Evolutionary conservation across 1,140 invertebrate species (phyloP).

Genomic region (Bombus sylvicola): DNA sequence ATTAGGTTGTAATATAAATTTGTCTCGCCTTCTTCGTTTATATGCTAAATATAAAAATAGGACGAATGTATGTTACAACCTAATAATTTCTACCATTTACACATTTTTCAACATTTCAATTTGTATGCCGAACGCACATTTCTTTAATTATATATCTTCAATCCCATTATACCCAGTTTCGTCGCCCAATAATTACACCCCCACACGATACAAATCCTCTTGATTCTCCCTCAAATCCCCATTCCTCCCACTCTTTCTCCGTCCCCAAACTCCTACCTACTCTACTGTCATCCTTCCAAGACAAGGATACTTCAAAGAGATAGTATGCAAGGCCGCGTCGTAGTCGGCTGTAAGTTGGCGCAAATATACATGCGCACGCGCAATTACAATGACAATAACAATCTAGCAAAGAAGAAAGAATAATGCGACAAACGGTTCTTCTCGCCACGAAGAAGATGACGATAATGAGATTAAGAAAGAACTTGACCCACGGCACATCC

Average conservation of each 20-base stretch:
- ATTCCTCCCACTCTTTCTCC: neutral
- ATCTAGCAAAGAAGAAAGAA: neutral
- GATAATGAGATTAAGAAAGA: conserved; percentile 34
- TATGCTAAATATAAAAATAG: neutral
- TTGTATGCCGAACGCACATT: neutral
- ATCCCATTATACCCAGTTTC: neutral
- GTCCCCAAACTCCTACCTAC: conserved; percentile 14
- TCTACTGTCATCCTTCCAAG: neutral
- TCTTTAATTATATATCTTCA: neutral
- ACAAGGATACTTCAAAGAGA: neutral
- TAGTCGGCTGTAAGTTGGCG: conserved; percentile 18
- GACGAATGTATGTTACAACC: neutral
- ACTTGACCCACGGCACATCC: conserved; percentile 7
- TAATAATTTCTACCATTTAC: neutral
- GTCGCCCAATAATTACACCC: neutral
- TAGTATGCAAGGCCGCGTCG: conserved; percentile 20
- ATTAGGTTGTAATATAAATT: no score
- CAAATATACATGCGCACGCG: neutral
- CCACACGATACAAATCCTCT: neutral
- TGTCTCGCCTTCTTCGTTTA: no score
- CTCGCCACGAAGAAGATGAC: neutral
- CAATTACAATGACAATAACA: conserved; percentile 38
- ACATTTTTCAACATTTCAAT: neutral
- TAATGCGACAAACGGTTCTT: neutral
- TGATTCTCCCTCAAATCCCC: neutral